These are phyloP conservation scores for Betta splendens DNA, from an alignment of 2,797 vertebrate species.

Conservation along the genomic window DNA sequence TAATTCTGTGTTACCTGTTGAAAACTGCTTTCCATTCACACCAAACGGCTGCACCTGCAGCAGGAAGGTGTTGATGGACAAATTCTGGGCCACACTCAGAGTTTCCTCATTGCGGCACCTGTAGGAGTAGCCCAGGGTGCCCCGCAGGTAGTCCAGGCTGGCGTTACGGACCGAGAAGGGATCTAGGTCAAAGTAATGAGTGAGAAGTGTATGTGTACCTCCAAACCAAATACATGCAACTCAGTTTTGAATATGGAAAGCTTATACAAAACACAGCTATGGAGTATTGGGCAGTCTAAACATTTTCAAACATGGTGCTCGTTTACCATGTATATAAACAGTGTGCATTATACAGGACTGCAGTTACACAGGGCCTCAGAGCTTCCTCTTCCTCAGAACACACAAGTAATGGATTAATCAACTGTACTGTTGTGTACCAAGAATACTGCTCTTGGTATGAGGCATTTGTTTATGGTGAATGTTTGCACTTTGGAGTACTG, in stretches of 20 bases:
- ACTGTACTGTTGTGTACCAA: too few relatives aligned
- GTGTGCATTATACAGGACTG: not conserved
- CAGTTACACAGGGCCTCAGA: not conserved
- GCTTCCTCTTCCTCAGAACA: too few relatives aligned
- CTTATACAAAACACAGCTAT: too few relatives aligned
- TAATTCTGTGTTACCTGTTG: constrained; percentile 80
- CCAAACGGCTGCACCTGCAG: constrained; percentile 92
- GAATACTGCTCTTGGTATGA: too few relatives aligned
- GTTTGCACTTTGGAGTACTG: too few relatives aligned
- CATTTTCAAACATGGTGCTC: not conserved
- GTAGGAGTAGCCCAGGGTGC: constrained; percentile 88
- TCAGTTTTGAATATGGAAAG: too few relatives aligned
- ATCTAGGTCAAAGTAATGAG: constrained; percentile 32
- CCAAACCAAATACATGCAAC: too few relatives aligned
- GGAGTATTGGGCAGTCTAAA: too few relatives aligned
- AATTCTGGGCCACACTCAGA: constrained; percentile 72
- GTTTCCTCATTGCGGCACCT: constrained; percentile 87
- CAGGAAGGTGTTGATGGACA: constrained; percentile 86
- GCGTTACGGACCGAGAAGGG: constrained; percentile 65
- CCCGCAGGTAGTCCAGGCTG: constrained; percentile 85
- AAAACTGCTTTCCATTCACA: constrained; percentile 84
- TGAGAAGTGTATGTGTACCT: too few relatives aligned
- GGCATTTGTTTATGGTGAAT: too few relatives aligned
- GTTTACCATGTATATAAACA: not conserved
- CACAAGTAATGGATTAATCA: too few relatives aligned